Percentiles rank a stretch among this genome's conserved stretches.
Conservation (phyloP, 2,797 vertebrate species). For the Pyrocephalus nanus region DNA sequence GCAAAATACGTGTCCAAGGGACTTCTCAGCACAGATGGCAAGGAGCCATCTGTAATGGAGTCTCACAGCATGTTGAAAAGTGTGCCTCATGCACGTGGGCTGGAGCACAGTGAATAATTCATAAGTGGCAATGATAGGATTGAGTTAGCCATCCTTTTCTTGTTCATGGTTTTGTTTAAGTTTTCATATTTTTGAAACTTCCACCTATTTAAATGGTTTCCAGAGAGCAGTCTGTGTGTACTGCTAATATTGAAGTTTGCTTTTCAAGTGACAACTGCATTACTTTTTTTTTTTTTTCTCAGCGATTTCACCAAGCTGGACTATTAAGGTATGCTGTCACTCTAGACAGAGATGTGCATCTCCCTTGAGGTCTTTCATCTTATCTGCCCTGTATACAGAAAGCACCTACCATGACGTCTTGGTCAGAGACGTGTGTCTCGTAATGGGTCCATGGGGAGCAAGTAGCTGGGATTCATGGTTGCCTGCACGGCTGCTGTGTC, state of each 20-base stretch:
- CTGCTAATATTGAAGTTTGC: not conserved
- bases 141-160: not conserved
- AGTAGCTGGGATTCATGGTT: not conserved
- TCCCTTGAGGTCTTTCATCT: constrained; percentile 22
- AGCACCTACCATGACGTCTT: not conserved
- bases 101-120: not conserved
- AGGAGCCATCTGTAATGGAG: not conserved
- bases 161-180: not conserved
- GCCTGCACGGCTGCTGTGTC: rapidly evolving
- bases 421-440: not conserved
- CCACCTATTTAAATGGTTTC: not conserved
- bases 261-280: not conserved
- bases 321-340: not conserved
- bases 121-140: not conserved
- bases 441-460: not conserved
- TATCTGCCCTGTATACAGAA: not conserved
- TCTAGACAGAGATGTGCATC: constrained; percentile 11
- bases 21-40: not conserved
- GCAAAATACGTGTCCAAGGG: not conserved
- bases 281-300: not conserved
- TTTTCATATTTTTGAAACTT: not conserved
- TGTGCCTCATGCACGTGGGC: rapidly evolving
- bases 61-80: not conserved
- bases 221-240: not conserved
- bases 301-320: not conserved